These are phyloP conservation scores for Willisornis vidua DNA, from an alignment of 2,113 vertebrate genomes.

Conservation along the genomic window DNA sequence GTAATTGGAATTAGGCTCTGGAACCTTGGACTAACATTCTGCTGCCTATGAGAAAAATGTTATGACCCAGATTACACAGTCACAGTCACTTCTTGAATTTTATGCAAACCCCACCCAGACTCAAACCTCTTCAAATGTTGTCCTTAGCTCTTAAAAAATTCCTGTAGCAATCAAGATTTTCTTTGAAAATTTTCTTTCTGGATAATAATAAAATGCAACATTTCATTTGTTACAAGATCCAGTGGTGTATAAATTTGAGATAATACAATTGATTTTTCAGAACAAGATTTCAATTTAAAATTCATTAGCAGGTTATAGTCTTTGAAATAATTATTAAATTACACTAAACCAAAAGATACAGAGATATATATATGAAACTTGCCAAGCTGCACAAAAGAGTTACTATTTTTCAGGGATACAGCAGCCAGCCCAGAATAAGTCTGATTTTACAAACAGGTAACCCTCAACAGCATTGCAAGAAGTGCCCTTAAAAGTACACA, in stretches of 20 bases:
- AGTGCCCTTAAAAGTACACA: background rate
- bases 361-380: background rate
- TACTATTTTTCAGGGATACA: background rate
- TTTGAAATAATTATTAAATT: background rate
- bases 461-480: background rate
- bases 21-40: background rate
- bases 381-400: background rate
- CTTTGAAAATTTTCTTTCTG: background rate
- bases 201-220: background rate
- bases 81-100: background rate
- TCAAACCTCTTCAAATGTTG: background rate
- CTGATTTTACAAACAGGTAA: background rate
- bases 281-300: background rate
- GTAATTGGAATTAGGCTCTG: background rate
- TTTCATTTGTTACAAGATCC: background rate
- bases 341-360: background rate
- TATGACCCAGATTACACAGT: background rate
- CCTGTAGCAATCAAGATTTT: background rate
- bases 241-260: background rate
- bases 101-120: background rate
- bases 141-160: background rate
- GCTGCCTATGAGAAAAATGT: background rate
- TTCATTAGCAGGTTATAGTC: background rate
- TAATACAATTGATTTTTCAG: background rate
- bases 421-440: background rate